These are phyloP conservation scores for Cephus pulcher DNA, from an alignment of 2,888 invertebrate species.

Conservation along the genomic window DNA sequence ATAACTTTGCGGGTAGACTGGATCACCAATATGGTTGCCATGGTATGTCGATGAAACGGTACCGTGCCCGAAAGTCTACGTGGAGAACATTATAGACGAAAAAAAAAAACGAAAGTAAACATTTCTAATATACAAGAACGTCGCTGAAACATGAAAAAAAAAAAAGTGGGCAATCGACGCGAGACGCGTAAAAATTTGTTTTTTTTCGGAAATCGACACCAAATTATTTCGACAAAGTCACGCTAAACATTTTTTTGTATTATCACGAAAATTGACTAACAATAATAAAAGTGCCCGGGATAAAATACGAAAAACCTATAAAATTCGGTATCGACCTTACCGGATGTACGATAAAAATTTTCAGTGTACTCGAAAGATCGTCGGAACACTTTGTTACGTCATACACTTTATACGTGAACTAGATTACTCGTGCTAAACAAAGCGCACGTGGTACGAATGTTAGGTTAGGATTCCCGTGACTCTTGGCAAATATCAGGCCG, in stretches of 20 bases:
- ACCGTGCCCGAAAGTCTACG: background rate
- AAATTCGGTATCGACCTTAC: background rate
- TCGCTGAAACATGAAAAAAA: no score
- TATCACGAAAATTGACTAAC: no score
- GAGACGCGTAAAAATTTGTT: no score
- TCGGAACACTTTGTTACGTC: background rate
- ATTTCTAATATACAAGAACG: background rate
- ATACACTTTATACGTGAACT: background rate
- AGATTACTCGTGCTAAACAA: background rate
- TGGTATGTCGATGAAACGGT: background rate
- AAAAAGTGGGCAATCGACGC: no score
- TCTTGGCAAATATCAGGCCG: background rate
- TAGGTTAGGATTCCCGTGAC: background rate
- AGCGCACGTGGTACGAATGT: background rate
- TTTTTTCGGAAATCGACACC: no score
- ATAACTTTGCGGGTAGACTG: background rate
- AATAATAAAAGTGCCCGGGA: no score
- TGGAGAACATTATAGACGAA: background rate
- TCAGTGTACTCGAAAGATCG: background rate
- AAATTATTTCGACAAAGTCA: no score
- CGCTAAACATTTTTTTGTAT: no score
- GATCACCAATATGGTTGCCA: background rate
- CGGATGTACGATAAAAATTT: background rate
- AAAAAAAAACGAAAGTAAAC: rapidly evolving
- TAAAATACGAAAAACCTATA: no score